phyloP scores from a whole-genome alignment of 2,797 vertebrate species.

The Ptychobarbus kaznakovi region DNA sequence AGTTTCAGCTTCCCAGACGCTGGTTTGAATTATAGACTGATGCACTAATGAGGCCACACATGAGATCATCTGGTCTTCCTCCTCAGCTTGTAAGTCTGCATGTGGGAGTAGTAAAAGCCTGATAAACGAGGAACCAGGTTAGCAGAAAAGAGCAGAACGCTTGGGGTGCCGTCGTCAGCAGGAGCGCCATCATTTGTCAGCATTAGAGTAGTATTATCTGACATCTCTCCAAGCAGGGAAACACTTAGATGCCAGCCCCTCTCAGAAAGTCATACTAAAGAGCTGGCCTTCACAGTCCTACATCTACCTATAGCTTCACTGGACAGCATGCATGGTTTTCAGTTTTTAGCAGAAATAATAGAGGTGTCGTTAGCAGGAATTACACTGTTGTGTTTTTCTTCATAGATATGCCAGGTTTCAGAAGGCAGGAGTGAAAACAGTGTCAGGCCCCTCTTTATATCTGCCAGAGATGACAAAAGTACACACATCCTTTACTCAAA shows the following conservation, averaged over 20 bases:
- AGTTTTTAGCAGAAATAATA: not conserved
- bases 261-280: constrained; percentile 42
- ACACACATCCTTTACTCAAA: no score
- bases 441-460: constrained; percentile 24
- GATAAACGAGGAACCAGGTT: constrained; percentile 35
- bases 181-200: constrained; percentile 53
- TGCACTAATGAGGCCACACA: constrained; percentile 17
- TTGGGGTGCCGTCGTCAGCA: constrained; percentile 34
- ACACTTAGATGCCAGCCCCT: constrained; percentile 42
- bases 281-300: constrained; percentile 16
- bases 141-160: constrained; percentile 24
- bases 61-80: not conserved
- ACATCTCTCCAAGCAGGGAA: constrained; percentile 48
- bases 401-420: not conserved
- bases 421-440: not conserved
- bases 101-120: constrained; percentile 27
- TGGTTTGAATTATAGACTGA: not conserved
- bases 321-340: not conserved
- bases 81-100: not conserved
- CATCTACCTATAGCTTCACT: constrained; percentile 33
- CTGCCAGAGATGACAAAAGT: no score
- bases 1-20: not conserved
- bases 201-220: constrained; percentile 55
- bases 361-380: not conserved
- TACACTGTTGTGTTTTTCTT: not conserved